phyloP scores from a whole-genome alignment of 2,797 vertebrate genomes.

The Lophius americanus region DNA sequence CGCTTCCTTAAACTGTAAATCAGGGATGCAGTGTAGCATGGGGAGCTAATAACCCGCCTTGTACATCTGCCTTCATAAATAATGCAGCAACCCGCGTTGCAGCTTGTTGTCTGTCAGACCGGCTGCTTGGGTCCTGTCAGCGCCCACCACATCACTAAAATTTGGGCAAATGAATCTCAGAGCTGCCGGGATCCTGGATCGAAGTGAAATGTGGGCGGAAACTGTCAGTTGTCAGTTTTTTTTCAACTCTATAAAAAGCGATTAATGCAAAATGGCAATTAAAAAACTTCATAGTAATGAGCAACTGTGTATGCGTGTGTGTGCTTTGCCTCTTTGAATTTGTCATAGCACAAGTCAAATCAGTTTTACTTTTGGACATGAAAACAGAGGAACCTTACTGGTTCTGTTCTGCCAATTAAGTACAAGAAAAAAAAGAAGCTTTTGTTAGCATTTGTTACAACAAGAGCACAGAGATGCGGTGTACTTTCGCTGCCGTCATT shows the following conservation, averaged over 20 bases:
- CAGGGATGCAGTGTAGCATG: constrained; percentile 66
- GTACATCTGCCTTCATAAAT: constrained; percentile 78
- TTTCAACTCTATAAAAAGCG: constrained; percentile 26
- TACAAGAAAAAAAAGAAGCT: constrained; percentile 16
- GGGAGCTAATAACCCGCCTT: constrained; percentile 77
- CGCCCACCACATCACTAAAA: constrained; percentile 40
- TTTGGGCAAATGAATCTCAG: constrained; percentile 26
- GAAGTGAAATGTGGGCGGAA: constrained; percentile 35
- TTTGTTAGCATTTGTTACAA: constrained; percentile 32
- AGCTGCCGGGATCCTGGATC: constrained; percentile 35
- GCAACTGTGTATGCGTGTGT: constrained; percentile 30
- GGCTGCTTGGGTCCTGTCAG: constrained; percentile 53
- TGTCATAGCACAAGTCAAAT: constrained; percentile 36
- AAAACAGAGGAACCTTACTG: constrained; percentile 38
- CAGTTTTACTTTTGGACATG: constrained; percentile 35
- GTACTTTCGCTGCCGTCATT: constrained; percentile 14
- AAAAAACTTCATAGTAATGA: constrained; percentile 67
- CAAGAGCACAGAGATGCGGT: constrained; percentile 22
- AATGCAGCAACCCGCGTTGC: constrained; percentile 66
- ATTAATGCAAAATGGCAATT: constrained; percentile 60
- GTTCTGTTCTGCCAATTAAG: constrained; percentile 49
- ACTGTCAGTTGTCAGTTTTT: constrained; percentile 48
- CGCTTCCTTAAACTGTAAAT: constrained; percentile 77
- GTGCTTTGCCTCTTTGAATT: constrained; percentile 44
- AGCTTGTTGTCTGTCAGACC: constrained; percentile 68